Base-by-base conservation (phyloP, 2,888 invertebrate genomes). In the Microctonus aethiopoides region DNA sequence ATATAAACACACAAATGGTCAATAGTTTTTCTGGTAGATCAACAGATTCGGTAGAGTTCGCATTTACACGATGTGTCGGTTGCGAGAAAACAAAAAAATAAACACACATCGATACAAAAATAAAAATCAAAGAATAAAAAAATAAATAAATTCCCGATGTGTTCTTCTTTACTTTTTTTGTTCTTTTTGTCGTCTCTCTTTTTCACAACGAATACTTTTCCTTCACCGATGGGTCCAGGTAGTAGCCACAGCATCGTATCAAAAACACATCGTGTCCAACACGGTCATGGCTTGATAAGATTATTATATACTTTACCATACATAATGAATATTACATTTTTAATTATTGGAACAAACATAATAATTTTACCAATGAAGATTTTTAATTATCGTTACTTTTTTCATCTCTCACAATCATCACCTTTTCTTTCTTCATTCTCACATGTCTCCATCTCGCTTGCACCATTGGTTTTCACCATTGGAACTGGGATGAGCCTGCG, bases 201-300 rank as follows among this genome's bases (percentile, higher is more conserved):
- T 34, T 36, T 41, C 54, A 57, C 59, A 52, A 22, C 56, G 56
- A 64, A 74, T 72, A 72, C 61, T 70, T 72, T 68, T 72, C 41
- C 71, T 24, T n/a, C 51, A 56, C 61, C 62, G 69, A 46, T 73
- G 62, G 66, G 70, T 79, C 51, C 29, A 51, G 41, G 81, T 81
- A 81, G 81, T 81, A 82, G 81, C 68, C 68, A 60, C 65, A 39
- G 72, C 72, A 68, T 70, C 72, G 76, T 84, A 85, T 84, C 84
- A 83, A 81, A 83, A 84, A 84, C 84, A 84, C 84, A 85, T 84
- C 84, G 83, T 84, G 84, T 84, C 80, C 77, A 78, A 84, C 84
- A 84, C 80, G 84, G 74, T 74, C 75, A 77, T 78, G 74, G 76
- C 73, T 81, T 81, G 84, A 84, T 84, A 84, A 84, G 80, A 80